These are phyloP conservation scores for Micromesistius poutassou DNA, from an alignment of 2,797 vertebrate genomes.

Conservation along the genomic window DNA sequence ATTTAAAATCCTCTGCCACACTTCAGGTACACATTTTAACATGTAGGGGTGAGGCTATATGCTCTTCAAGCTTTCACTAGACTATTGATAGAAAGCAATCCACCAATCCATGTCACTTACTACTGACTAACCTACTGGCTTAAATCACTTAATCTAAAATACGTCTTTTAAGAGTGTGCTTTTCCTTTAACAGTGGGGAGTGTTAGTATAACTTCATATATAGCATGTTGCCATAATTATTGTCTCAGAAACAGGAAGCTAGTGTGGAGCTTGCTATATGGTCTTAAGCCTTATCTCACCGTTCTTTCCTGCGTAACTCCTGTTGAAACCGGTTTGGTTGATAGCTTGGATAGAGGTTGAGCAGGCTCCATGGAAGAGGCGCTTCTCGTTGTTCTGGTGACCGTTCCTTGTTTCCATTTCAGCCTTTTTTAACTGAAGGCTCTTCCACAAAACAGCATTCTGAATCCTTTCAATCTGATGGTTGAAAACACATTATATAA, in stretches of 20 bases:
- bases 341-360: conserved; percentile 57
- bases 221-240: neutral
- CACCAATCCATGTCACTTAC: neutral
- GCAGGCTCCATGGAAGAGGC: conserved; percentile 85
- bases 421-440: conserved; percentile 76
- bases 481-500: neutral
- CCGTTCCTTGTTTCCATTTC: conserved; percentile 76
- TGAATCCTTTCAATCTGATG: conserved; percentile 87
- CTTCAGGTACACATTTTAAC: too few species aligned
- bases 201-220: neutral
- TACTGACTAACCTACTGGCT: neutral
- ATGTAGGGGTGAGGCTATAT: neutral
- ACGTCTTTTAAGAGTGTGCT: neutral
- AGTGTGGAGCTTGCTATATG: neutral
- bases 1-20: neutral
- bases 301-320: conserved; percentile 85
- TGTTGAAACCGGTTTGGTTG: conserved; percentile 82
- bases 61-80: neutral
- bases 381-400: conserved; percentile 70
- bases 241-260: neutral
- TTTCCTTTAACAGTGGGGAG: neutral
- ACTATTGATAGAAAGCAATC: too few species aligned
- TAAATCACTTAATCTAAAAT: neutral
- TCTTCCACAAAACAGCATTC: conserved; percentile 80
- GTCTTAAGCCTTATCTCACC: conserved; percentile 68